A percentile compares a stretch with the other conserved stretches of the same genome.
Evolutionary conservation across 2,113 vertebrate genomes (phyloP).

Genomic region (Amia ocellicauda): DNA sequence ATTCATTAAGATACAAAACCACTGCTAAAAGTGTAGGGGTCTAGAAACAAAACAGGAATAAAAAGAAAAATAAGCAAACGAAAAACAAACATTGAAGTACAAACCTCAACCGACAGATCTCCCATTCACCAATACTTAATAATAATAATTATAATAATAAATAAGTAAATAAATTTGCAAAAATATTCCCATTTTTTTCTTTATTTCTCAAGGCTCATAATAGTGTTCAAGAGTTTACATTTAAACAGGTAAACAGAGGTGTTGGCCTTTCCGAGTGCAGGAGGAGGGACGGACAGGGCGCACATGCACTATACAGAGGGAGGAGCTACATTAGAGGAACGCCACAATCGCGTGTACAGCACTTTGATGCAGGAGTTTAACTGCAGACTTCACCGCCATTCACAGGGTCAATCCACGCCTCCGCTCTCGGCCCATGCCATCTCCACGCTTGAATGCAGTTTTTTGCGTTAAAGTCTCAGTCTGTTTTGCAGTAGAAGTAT

Average conservation of each 20-base stretch:
- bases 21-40: constrained; percentile 43
- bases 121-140: constrained; percentile 37
- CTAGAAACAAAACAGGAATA: constrained; percentile 33
- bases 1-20: constrained; percentile 69
- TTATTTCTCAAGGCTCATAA: constrained; percentile 35
- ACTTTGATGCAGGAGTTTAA: not conserved
- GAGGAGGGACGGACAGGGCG: constrained; percentile 18
- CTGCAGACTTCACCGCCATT: not conserved
- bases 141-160: constrained; percentile 40
- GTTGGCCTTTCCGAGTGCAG: constrained; percentile 22
- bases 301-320: constrained; percentile 47
- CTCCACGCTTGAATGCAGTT: not conserved
- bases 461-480: too few relatives aligned
- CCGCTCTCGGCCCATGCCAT: too few relatives aligned
- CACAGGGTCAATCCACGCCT: not conserved
- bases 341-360: constrained; percentile 27
- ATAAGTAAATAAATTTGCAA: constrained; percentile 52
- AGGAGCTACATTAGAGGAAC: constrained; percentile 33
- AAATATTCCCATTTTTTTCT: constrained; percentile 36
- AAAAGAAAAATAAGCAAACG: constrained; percentile 22
- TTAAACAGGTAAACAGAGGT: constrained; percentile 38
- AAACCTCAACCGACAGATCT: constrained; percentile 42
- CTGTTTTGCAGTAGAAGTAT: too few relatives aligned
- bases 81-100: constrained; percentile 35
- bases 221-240: constrained; percentile 46